Percentiles rank a stretch among this genome's conserved stretches.
Conservation (phyloP, 2,797 vertebrate species). For the Otolemur crassicaudatus region DNA sequence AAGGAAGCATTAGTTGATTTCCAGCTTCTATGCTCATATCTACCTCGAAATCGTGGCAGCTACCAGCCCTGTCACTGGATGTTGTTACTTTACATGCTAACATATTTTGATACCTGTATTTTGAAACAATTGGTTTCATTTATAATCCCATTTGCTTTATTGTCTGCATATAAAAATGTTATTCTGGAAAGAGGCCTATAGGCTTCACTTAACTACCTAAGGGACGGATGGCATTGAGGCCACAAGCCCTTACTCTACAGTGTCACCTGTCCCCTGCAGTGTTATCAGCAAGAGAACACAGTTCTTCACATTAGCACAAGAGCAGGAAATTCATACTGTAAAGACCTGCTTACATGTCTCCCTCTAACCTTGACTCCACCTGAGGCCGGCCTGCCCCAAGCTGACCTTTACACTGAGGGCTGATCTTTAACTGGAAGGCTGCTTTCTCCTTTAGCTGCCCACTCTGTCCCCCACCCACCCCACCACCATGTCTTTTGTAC, state of each 20-base stretch:
- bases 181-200: background rate
- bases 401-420: no score
- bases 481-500: no score
- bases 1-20: background rate
- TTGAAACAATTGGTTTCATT: background rate
- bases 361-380: slow-evolving; percentile 61
- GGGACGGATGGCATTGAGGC: background rate
- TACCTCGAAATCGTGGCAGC: background rate
- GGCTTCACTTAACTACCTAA: background rate
- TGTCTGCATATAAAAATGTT: background rate
- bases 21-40: background rate
- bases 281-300: background rate
- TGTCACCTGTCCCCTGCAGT: background rate
- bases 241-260: background rate
- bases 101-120: background rate
- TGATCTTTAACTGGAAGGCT: no score
- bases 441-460: no score
- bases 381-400: slow-evolving; percentile 66
- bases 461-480: no score
- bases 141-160: background rate
- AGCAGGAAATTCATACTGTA: background rate
- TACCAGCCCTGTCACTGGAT: background rate
- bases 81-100: background rate
- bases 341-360: slow-evolving; percentile 51
- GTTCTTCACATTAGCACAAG: background rate